phyloP scores from a whole-genome alignment of 2,888 invertebrate genomes.

The Spodoptera littoralis region DNA sequence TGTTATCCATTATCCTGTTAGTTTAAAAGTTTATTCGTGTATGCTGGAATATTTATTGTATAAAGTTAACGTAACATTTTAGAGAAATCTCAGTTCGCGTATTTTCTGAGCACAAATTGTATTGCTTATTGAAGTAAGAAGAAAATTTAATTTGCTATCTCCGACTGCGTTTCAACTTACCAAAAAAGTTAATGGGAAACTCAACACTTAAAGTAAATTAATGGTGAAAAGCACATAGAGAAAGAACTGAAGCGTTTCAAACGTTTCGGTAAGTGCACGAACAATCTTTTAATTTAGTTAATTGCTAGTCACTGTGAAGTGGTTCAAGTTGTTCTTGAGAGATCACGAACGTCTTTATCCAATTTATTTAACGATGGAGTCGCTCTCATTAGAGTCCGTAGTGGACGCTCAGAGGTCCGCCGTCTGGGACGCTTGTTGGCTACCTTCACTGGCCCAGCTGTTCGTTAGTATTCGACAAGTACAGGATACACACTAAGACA shows the following conservation, averaged over 20 bases:
- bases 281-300: constrained; percentile 88
- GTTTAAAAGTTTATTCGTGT: too few relatives aligned
- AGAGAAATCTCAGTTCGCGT: constrained; percentile 33
- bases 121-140: constrained; percentile 22
- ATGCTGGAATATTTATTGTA: too few relatives aligned
- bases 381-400: constrained; percentile 85
- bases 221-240: constrained; percentile 72
- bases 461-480: constrained; percentile 73
- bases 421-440: constrained; percentile 68
- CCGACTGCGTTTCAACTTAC: constrained; percentile 29
- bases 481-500: constrained; percentile 53
- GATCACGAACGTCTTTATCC: constrained; percentile 89
- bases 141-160: constrained; percentile 39
- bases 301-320: constrained; percentile 87
- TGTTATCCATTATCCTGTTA: too few relatives aligned
- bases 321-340: constrained; percentile 87
- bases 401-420: constrained; percentile 70
- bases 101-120: constrained; percentile 41
- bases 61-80: constrained; percentile 14
- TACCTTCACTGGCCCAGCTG: constrained; percentile 70
- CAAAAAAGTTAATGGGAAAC: constrained; percentile 35
- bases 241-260: constrained; percentile 71
- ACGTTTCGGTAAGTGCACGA: constrained; percentile 82
- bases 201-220: constrained; percentile 67
- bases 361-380: constrained; percentile 88